phyloP scores from a whole-genome alignment of 2,888 invertebrate genomes.

The Peribatodes rhomboidaria region DNA sequence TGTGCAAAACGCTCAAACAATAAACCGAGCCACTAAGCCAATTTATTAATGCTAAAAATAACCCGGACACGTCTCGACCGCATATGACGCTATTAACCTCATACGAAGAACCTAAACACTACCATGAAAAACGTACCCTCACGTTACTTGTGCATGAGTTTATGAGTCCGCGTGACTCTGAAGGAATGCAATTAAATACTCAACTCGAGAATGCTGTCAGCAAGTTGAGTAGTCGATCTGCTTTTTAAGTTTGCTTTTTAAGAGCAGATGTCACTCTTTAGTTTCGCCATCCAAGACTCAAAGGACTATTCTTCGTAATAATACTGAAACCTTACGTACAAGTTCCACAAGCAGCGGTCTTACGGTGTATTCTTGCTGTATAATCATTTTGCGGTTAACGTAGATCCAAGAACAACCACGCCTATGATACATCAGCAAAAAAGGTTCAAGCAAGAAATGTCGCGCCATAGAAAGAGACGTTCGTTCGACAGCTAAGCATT shows the following conservation, averaged over 20 bases:
- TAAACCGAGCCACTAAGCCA: constrained; percentile 83
- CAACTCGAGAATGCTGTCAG: constrained; percentile 58
- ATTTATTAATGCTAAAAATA: constrained; percentile 86
- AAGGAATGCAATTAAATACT: constrained; percentile 68
- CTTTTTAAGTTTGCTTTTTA: constrained; percentile 58
- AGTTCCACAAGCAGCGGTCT: constrained; percentile 55
- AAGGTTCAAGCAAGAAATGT: constrained; percentile 61
- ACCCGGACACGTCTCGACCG: constrained; percentile 78
- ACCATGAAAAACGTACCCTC: constrained; percentile 59
- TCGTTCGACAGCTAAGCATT: constrained; percentile 74
- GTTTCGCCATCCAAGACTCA: constrained; percentile 39
- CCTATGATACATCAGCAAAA: constrained; percentile 56
- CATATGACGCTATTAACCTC: constrained; percentile 82
- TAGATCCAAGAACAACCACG: constrained; percentile 62
- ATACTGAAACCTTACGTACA: constrained; percentile 30
- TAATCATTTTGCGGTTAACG: constrained; percentile 74
- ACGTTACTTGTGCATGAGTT: constrained; percentile 27
- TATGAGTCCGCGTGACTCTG: constrained; percentile 53
- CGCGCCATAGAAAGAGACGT: constrained; percentile 57
- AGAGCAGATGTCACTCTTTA: constrained; percentile 52
- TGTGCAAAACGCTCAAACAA: constrained; percentile 79
- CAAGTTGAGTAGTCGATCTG: constrained; percentile 44
- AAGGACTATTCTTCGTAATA: constrained; percentile 8
- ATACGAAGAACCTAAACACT: constrained; percentile 75
- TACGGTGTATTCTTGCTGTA: constrained; percentile 68